phyloP scores from a whole-genome alignment of 2,113 vertebrate genomes.

The Planiliza haematocheilus region DNA sequence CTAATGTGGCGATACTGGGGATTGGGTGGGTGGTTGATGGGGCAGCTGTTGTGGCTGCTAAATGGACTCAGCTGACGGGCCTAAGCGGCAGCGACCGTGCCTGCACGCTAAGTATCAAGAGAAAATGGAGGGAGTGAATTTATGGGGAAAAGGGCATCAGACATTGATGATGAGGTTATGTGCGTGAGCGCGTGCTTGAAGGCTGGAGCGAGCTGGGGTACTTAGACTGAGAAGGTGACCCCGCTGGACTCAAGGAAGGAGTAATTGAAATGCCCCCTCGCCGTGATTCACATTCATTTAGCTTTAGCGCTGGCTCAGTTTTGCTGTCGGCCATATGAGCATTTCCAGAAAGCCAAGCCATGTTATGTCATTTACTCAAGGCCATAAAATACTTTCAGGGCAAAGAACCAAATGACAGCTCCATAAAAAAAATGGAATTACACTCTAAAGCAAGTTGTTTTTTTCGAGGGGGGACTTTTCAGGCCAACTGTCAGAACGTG shows the following conservation, averaged over 20 bases:
- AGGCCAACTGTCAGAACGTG: constrained; percentile 24
- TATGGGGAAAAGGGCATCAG: constrained; percentile 20
- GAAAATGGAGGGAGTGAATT: constrained; percentile 48
- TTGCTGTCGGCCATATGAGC: constrained; percentile 11
- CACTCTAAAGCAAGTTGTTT: constrained; percentile 24
- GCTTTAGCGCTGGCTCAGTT: constrained; percentile 35
- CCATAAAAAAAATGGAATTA: constrained; percentile 39
- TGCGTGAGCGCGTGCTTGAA: constrained; percentile 14
- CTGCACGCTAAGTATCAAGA: constrained; percentile 68
- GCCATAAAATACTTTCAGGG: constrained; percentile 38
- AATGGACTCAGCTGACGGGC: constrained; percentile 80
- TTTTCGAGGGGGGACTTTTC: neutral
- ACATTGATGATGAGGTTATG: constrained; percentile 51
- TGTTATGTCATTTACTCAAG: constrained; percentile 51
- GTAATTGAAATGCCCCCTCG: constrained; percentile 61
- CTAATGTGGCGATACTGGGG: neutral
- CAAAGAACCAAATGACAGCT: constrained; percentile 24
- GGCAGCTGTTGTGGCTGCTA: constrained; percentile 74
- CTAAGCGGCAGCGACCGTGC: constrained; percentile 60
- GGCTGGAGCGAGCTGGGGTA: neutral
- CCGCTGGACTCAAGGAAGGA: constrained; percentile 44
- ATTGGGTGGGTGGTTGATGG: constrained; percentile 9
- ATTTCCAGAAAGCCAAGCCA: constrained; percentile 38
- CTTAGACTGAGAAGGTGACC: constrained; percentile 58
- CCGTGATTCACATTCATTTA: constrained; percentile 57